Percentiles rank a stretch among this genome's conserved stretches.
phyloP scores from a whole-genome alignment of 2,113 vertebrate genomes.

The Grammomys dolichurus region DNA sequence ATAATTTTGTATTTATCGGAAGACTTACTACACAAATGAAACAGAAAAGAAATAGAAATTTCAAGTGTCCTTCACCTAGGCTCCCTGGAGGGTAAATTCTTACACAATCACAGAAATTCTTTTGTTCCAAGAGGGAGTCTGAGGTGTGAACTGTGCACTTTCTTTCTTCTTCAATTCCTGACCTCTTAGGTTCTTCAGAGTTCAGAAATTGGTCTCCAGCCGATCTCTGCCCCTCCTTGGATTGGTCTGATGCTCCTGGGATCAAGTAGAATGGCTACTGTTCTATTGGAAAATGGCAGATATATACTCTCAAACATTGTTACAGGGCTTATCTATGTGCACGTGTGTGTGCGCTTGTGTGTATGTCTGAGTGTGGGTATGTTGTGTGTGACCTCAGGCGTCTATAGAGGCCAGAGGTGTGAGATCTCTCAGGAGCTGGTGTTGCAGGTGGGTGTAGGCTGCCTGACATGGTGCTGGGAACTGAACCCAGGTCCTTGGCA shows the following conservation, averaged over 20 bases:
- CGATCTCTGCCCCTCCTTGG: not conserved
- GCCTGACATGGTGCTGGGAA: not conserved
- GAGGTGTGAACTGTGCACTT: not conserved
- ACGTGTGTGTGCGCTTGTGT: not conserved
- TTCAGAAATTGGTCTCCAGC: not conserved
- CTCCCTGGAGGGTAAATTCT: not conserved
- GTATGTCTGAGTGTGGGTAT: not conserved
- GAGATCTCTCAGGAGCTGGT: not conserved
- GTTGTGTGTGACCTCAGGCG: not conserved
- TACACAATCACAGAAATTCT: not conserved
- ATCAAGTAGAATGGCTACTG: not conserved
- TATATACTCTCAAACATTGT: not conserved
- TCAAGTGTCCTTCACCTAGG: not conserved
- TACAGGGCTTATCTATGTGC: not conserved
- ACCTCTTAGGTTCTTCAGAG: not conserved
- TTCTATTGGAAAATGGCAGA: not conserved
- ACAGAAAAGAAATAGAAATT: not conserved
- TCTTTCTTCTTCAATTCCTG: not conserved
- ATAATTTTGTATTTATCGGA: not conserved
- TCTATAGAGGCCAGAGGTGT: not conserved
- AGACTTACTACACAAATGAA: not conserved
- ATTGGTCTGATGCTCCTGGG: not conserved
- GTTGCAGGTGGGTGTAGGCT: not conserved
- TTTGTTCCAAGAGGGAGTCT: not conserved
- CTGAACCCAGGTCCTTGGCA: not conserved